Evolutionary conservation across 1,140 invertebrate species (phyloP), one percentile per base, ranked within the genome.

Genomic region (Globodera ellingtonae): DNA sequence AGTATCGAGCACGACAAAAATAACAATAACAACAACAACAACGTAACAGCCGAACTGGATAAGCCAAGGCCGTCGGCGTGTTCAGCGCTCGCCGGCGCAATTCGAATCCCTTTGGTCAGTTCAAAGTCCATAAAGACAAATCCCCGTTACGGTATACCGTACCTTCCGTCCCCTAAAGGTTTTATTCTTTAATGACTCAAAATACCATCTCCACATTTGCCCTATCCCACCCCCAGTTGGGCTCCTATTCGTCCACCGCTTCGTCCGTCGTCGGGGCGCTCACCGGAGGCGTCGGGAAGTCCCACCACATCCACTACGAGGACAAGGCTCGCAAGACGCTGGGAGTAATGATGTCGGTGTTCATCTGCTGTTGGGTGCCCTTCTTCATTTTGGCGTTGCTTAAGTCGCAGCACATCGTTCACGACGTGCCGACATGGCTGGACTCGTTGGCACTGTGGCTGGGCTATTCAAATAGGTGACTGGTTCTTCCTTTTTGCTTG

Each of bases 271-370:
- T 62, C 56, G 56, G 56, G 10, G 56, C 10, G 5, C 56, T 59
- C 15, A 59, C 56, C 56, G 56, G 56, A 13, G 56, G 56, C 56
- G 56, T 59, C 24, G n/a, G 78, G 78, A 75, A 82, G 35, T 50
- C 71, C 65, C 79, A 84, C 18, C 84, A 84, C 52, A 62, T 10
- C 18, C 80, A 79, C 59, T 73, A 76, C 46, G 85, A 88, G 75
- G 85, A 87, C 83, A 89, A 88, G 69, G 87, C 87, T 15, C 65
- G 88, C 47, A 89, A 94, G 82, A 99, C 98, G 95, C 91, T 99
- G 15, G 97, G 98, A 82, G 93, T 95, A 0, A 98, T 99, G 95
- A 96, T 98, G 4, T 48, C n/a, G 75, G 96, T 98, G 52, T 99
- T 98, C 90, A 94, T 95, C 0, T 91, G 94, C 0, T 97, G 94